phyloP scores from a whole-genome alignment of 1,140 invertebrate species.

The Drosophila arawakana region DNA sequence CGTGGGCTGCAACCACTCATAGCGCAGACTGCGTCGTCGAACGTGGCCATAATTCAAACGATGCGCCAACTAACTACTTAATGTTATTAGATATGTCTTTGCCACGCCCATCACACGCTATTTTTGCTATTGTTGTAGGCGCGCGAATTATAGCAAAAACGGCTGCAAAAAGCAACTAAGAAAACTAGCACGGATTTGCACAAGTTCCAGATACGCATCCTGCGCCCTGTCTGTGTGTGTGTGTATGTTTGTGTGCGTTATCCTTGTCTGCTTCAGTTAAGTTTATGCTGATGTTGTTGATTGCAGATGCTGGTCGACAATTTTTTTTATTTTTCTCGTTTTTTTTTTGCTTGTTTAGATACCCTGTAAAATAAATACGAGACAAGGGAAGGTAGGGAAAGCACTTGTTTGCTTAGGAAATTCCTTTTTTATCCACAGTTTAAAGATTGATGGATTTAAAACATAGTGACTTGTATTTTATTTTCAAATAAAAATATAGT shows the following conservation, averaged over 20 bases:
- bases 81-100: conserved; percentile 80
- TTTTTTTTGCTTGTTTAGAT: conserved; percentile 21
- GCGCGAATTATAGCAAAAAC: conserved; percentile 26
- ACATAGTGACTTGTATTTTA: too few species aligned
- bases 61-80: conserved; percentile 77
- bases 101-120: conserved; percentile 44
- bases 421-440: too few species aligned
- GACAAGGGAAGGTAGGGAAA: neutral
- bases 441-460: too few species aligned
- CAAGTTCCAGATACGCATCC: conserved; percentile 14
- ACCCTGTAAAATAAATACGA: conserved; percentile 4
- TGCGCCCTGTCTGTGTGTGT: neutral
- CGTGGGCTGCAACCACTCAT: conserved; percentile 36
- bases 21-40: conserved; percentile 65
- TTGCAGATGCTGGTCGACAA: conserved; percentile 60
- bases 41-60: conserved; percentile 80
- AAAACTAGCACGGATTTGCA: conserved; percentile 60
- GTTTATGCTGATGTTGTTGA: conserved; percentile 77
- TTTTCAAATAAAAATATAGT: too few species aligned
- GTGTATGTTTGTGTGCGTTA: neutral
- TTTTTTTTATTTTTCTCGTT: conserved; percentile 35
- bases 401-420: too few species aligned
- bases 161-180: neutral
- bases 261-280: conserved; percentile 47
- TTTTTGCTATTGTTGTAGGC: conserved; percentile 22